Percentiles rank a stretch among this genome's conserved stretches.
Conservation (phyloP, 2,113 vertebrate species). For the Hippocampus zosterae region DNA sequence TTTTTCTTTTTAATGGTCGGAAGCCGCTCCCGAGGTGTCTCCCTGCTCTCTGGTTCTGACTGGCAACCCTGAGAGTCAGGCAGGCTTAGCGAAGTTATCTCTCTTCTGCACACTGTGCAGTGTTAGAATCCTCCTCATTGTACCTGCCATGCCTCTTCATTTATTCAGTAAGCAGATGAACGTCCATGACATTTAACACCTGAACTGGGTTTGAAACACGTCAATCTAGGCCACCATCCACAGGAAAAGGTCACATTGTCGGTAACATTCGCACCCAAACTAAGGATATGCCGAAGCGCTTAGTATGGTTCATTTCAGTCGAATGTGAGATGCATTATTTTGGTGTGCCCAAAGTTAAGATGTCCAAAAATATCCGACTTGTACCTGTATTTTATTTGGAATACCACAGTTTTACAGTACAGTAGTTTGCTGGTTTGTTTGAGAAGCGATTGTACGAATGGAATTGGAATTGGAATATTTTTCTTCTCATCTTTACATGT, state of each 20-base stretch:
- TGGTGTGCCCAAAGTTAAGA: too few species aligned
- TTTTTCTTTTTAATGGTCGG: slow-evolving; percentile 28
- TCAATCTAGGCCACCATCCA: slow-evolving; percentile 10
- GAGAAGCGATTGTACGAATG: too few species aligned
- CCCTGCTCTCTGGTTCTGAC: slow-evolving; percentile 44
- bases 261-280: not conserved
- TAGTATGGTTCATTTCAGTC: too few species aligned
- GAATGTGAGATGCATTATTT: too few species aligned
- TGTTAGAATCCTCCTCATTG: slow-evolving; percentile 47
- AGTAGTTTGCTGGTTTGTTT: too few species aligned
- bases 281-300: too few species aligned
- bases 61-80: slow-evolving; percentile 43
- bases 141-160: slow-evolving; percentile 44
- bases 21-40: slow-evolving; percentile 33
- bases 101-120: slow-evolving; percentile 36
- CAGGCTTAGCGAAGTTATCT: slow-evolving; percentile 54
- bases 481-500: too few species aligned
- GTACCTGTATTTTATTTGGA: too few species aligned
- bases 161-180: slow-evolving; percentile 40
- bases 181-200: slow-evolving; percentile 15
- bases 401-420: too few species aligned
- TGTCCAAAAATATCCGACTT: too few species aligned
- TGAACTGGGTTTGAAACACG: slow-evolving; percentile 13
- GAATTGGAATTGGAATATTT: too few species aligned
- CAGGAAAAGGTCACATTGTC: not conserved